These are phyloP conservation scores for Lasiommata megera DNA, from an alignment of 2,888 invertebrate species.

Conservation along the genomic window DNA sequence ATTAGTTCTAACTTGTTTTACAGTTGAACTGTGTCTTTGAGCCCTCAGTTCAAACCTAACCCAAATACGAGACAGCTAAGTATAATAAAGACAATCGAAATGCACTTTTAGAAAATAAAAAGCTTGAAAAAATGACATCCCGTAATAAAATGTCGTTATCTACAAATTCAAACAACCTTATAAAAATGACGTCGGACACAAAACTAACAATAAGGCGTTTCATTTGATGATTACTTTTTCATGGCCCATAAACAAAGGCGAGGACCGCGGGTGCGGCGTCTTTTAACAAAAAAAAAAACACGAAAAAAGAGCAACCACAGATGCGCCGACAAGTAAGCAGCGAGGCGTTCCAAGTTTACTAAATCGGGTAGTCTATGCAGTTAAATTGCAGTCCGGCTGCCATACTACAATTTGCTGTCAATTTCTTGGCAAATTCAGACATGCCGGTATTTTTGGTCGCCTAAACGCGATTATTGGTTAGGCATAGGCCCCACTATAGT, in stretches of 20 bases:
- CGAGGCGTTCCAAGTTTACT: background rate
- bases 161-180: conserved; percentile 22
- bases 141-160: conserved; percentile 27
- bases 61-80: background rate
- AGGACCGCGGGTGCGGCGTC: conserved; percentile 47
- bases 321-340: background rate
- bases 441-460: too few relatives aligned
- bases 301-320: conserved; percentile 37
- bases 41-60: too few relatives aligned
- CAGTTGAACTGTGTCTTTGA: too few relatives aligned
- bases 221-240: conserved; percentile 41
- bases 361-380: background rate
- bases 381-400: too few relatives aligned
- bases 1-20: too few relatives aligned
- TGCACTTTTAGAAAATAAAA: conserved; percentile 11
- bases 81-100: background rate
- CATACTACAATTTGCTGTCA: too few relatives aligned
- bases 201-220: conserved; percentile 34
- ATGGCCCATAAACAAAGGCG: conserved; percentile 38
- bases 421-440: too few relatives aligned
- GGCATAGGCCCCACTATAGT: too few relatives aligned
- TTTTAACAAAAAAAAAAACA: conserved; percentile 50
- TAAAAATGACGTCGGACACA: conserved; percentile 26
- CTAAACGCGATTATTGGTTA: too few relatives aligned
- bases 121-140: conserved; percentile 15